Evolutionary conservation across 2,113 vertebrate species (phyloP).

Genomic region (Anolis carolinensis): DNA sequence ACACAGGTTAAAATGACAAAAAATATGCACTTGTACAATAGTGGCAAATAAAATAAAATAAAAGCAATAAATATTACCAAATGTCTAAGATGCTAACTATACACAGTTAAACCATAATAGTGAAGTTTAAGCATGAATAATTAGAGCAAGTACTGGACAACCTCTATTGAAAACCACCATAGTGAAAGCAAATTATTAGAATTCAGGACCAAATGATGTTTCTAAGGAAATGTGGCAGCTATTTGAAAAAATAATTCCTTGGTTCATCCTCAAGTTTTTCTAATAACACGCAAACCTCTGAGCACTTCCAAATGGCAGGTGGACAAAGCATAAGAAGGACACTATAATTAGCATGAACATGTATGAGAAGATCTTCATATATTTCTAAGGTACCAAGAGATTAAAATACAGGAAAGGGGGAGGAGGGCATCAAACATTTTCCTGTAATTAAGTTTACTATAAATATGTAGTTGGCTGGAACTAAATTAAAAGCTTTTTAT

Average conservation of each 20-base stretch:
- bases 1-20: conserved; percentile 41
- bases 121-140: neutral
- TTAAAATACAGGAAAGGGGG: neutral
- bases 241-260: neutral
- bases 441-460: neutral
- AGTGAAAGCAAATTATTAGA: neutral
- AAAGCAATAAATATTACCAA: neutral
- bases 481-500: neutral
- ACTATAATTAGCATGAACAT: neutral
- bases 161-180: neutral
- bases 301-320: neutral
- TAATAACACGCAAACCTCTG: neutral
- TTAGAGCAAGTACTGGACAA: neutral
- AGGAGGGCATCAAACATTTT: neutral
- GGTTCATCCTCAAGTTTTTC: neutral
- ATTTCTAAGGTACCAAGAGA: neutral
- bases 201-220: neutral
- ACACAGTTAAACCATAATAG: neutral
- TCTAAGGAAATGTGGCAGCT: neutral
- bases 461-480: neutral
- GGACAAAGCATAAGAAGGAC: neutral
- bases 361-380: neutral
- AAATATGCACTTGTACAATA: neutral
- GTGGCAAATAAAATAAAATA: neutral
- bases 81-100: neutral